Conservation (phyloP, 1,140 invertebrate species). For the Mizuhopecten yessoensis region DNA sequence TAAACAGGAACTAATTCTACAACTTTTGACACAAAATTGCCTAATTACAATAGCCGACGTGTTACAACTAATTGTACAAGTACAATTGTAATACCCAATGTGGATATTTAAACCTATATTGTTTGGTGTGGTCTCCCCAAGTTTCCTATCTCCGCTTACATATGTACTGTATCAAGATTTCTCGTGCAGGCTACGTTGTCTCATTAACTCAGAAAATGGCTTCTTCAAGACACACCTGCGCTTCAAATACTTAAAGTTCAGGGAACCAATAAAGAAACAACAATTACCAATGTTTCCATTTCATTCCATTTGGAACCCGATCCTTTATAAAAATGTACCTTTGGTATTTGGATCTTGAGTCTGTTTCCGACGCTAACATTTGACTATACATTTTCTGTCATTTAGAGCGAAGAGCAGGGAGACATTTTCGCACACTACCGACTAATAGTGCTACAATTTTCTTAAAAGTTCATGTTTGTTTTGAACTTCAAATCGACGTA, state of each 20-base stretch:
- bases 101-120: too few species aligned
- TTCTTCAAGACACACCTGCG: not conserved
- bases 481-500: not conserved
- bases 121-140: not conserved
- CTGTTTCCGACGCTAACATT: not conserved
- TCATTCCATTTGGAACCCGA: not conserved
- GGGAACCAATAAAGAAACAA: not conserved
- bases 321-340: not conserved
- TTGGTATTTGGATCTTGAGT: not conserved
- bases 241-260: slow-evolving; percentile 3
- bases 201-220: slow-evolving; percentile 19
- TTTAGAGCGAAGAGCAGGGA: not conserved
- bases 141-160: not conserved
- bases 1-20: too few species aligned
- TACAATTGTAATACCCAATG: too few species aligned
- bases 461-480: not conserved
- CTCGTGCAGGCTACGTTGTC: not conserved
- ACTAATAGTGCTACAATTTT: not conserved
- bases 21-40: too few species aligned
- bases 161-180: not conserved
- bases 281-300: not conserved
- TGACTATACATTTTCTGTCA: not conserved
- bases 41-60: too few species aligned
- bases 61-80: too few species aligned
- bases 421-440: not conserved